Conservation (phyloP, 2,888 invertebrate species). For the Lasioglossum pauxillum region DNA sequence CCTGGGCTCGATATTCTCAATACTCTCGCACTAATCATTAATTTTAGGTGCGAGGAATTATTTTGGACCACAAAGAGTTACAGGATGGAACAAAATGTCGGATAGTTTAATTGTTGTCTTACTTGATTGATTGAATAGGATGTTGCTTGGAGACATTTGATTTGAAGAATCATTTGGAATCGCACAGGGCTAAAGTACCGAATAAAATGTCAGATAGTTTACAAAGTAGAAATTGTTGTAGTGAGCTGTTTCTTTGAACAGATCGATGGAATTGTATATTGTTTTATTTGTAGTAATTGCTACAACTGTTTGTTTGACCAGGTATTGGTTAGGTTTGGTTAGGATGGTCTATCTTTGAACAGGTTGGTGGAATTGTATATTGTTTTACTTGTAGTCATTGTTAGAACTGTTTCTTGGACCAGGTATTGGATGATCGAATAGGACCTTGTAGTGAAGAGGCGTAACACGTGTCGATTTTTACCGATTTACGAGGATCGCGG, state of each 20-base stretch:
- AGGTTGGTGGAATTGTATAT: neutral
- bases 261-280: neutral
- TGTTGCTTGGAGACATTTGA: too few species aligned
- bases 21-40: neutral
- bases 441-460: neutral
- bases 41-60: neutral
- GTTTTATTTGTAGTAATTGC: neutral
- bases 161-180: too few species aligned
- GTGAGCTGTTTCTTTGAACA: neutral
- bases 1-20: neutral
- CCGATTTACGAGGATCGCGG: slow-evolving; percentile 33
- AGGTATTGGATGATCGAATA: neutral
- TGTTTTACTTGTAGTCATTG: neutral
- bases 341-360: too few species aligned
- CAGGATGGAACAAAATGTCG: too few species aligned
- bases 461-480: slow-evolving; percentile 57
- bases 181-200: too few species aligned
- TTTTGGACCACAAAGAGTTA: neutral
- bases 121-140: too few species aligned
- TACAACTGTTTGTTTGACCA: neutral
- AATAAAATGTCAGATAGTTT: neutral
- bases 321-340: too few species aligned
- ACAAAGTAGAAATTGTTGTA: neutral
- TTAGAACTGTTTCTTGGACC: neutral
- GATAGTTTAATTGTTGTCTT: too few species aligned